Base-by-base conservation (phyloP, 2,797 vertebrate genomes). In the Rhodeus uyekii region DNA sequence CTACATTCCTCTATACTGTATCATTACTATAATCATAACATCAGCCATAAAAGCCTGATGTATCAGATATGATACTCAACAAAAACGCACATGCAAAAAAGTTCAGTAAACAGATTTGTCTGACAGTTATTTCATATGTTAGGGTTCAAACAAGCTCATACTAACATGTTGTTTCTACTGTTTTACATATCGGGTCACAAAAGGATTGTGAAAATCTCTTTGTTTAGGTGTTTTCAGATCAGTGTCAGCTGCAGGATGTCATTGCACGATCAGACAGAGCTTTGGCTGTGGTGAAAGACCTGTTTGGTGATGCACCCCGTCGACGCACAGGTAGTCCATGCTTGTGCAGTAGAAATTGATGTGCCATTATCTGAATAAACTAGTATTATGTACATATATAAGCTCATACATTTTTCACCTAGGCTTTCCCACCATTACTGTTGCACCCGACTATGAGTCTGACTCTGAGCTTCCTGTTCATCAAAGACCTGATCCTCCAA, bases 361-460 rank as follows among this genome's bases (percentile, higher is more conserved):
- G 24, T 60, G 63, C 14, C 22, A 48, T 10, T 71, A 19, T 48
- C 44, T 34, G 18, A 29, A 12, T 48, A 18, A 4, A 14, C 36
- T 36, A 39, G 34, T 75, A 22, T 75, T 75, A 60, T 58, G 24
- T 61, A 22, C 27, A 42, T 53, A 46, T 64, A 29, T 46, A 32
- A 24, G 22, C 19, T 73, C 5, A 32, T 32, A 29, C 0, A 22
- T 27, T 16, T 8, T 19, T 58, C 58, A 68, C 71, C 8, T 85
- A 98, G 97, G 96, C n/a, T 96, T 97, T 87, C 96, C 96, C 5
- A 97, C 94, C 87, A 92, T 99, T 83, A 99, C 98, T 3, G 84
- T 96, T 90, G 97, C 97, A 85, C 97, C 97, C 71, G 90, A 93
- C 89, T 91, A 90, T 92, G 92, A 93, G 67, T 86, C 90, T 80